phyloP scores from a whole-genome alignment of 2,797 vertebrate genomes.

The Mus spretus region DNA sequence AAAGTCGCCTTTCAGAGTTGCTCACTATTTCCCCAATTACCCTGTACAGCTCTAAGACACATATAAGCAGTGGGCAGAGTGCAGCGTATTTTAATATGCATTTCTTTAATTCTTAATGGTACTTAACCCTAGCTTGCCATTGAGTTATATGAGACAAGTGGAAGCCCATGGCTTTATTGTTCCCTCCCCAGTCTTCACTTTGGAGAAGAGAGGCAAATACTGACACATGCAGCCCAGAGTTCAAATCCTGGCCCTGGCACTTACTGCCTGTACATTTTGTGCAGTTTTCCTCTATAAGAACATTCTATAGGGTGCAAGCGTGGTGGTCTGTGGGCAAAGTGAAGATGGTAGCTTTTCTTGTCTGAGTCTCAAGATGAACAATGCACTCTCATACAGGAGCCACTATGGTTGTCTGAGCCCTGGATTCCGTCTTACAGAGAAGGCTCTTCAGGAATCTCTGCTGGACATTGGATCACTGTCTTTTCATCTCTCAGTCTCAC shows the following conservation, averaged over 20 bases:
- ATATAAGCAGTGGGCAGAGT: background rate
- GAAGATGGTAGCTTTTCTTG: background rate
- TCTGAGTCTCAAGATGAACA: background rate
- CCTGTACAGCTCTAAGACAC: background rate
- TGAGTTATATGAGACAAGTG: background rate
- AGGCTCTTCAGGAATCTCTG: background rate
- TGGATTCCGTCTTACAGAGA: too few relatives aligned
- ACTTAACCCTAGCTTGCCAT: background rate
- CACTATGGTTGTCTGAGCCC: too few relatives aligned
- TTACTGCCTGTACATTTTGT: background rate
- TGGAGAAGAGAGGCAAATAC: background rate
- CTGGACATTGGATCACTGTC: background rate
- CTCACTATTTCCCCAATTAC: background rate
- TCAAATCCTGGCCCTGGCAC: background rate
- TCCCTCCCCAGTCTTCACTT: background rate
- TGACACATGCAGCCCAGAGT: background rate
- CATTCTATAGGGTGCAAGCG: background rate
- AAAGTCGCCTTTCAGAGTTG: conserved; percentile 1
- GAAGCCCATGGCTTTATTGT: background rate
- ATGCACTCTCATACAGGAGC: background rate
- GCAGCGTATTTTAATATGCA: background rate
- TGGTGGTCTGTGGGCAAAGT: background rate
- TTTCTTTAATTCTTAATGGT: background rate
- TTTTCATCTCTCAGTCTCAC: background rate
- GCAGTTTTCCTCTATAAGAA: background rate